Evolutionary conservation across 2,113 vertebrate species (phyloP).

Genomic region (Callopanchax toddi): DNA sequence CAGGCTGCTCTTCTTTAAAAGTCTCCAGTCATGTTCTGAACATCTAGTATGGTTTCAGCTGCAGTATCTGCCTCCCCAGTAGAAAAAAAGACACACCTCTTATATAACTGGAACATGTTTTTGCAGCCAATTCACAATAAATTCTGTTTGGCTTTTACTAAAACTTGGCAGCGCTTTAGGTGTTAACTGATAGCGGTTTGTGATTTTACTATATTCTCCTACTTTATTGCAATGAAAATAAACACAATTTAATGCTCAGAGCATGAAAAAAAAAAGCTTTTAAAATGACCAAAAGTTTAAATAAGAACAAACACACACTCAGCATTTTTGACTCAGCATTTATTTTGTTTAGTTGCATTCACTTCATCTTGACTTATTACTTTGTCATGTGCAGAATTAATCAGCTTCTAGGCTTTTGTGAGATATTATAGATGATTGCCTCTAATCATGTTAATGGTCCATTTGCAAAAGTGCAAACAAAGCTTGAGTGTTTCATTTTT

Average conservation of each 20-base stretch:
- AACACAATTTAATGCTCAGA: neutral
- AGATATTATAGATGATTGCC: slow-evolving; percentile 28
- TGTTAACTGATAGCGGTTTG: neutral
- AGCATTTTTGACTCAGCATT: slow-evolving; percentile 6
- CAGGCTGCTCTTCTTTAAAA: no score
- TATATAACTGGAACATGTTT: neutral
- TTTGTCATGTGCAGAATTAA: slow-evolving; percentile 35
- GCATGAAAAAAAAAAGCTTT: neutral
- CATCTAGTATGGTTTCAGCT: no score
- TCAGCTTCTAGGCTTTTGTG: slow-evolving; percentile 20
- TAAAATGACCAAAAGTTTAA: neutral
- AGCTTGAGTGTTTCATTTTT: slow-evolving; percentile 17
- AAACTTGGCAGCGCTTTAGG: neutral
- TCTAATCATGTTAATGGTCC: slow-evolving; percentile 35
- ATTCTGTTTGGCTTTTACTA: neutral
- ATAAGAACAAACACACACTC: neutral
- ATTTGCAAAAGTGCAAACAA: slow-evolving; percentile 19
- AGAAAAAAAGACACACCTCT: neutral
- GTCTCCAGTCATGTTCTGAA: no score
- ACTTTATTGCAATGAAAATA: neutral
- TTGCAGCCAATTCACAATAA: neutral
- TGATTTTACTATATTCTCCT: neutral
- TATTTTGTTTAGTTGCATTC: slow-evolving; percentile 24
- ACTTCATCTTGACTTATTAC: slow-evolving; percentile 8
- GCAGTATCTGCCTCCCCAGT: neutral